A percentile compares a stretch with the other conserved stretches of the same genome.
Evolutionary conservation across 1,140 invertebrate genomes (phyloP).

Genomic region (Akabosia matsudoensis): DNA sequence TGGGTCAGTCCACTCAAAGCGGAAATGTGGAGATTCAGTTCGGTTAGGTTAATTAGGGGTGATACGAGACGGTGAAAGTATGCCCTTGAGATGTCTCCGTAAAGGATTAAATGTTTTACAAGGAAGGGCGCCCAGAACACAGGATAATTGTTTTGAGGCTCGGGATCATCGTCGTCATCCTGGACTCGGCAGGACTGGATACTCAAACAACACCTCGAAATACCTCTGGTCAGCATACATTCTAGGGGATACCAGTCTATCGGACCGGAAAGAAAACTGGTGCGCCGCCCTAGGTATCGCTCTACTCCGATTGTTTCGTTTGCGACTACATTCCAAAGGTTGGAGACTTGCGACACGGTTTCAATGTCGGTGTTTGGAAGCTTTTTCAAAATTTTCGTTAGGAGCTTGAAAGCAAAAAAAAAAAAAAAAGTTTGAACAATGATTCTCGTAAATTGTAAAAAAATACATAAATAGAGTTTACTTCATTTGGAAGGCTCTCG

Average conservation of each 20-base stretch:
- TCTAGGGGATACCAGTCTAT: neutral
- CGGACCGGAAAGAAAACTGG: neutral
- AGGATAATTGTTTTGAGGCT: neutral
- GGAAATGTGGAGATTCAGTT: neutral
- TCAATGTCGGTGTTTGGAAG: neutral
- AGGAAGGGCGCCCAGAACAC: neutral
- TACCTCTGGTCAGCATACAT: neutral
- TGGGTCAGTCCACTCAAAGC: neutral
- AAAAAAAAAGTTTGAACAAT: too few species aligned
- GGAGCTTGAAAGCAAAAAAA: conserved; percentile 1
- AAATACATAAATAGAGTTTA: neutral
- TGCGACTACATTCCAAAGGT: neutral
- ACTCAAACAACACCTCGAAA: conserved; percentile 1
- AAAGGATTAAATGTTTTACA: neutral
- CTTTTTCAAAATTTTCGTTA: neutral
- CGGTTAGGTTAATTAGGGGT: neutral
- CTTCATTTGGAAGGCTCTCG: conserved; percentile 1
- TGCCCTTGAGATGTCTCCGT: neutral
- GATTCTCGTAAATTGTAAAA: too few species aligned
- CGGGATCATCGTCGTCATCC: neutral
- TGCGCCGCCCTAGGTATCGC: neutral
- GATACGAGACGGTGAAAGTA: neutral
- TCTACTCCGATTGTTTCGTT: neutral
- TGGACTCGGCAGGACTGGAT: neutral
- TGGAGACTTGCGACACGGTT: neutral